Conservation (phyloP, 2,888 invertebrate species). For the Abscondita cerata region DNA sequence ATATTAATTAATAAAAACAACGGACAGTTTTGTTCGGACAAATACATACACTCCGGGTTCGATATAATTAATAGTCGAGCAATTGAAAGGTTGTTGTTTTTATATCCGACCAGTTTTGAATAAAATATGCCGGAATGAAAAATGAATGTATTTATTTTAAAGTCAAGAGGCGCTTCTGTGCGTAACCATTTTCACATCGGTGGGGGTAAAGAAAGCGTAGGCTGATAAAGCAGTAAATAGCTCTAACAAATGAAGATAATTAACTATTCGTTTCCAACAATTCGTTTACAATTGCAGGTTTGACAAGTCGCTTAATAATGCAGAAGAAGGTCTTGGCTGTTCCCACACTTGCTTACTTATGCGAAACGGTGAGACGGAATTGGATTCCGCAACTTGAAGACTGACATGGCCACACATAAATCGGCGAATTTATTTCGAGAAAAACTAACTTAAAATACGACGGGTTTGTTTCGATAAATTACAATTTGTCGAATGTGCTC, state of each 20-base stretch:
- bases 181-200: constrained; percentile 19
- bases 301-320: constrained; percentile 37
- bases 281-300: constrained; percentile 33
- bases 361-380: constrained; percentile 32
- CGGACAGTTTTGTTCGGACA: constrained; percentile 30
- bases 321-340: constrained; percentile 23
- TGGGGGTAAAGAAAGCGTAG: constrained; percentile 18
- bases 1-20: constrained; percentile 54
- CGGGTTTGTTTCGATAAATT: constrained; percentile 54
- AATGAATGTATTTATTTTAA: constrained; percentile 23
- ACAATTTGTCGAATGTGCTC: constrained; percentile 58
- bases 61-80: constrained; percentile 21
- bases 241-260: constrained; percentile 35
- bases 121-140: constrained; percentile 14
- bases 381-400: constrained; percentile 29
- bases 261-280: constrained; percentile 32
- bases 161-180: constrained; percentile 14
- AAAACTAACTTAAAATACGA: constrained; percentile 49
- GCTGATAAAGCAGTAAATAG: constrained; percentile 29
- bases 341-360: constrained; percentile 35
- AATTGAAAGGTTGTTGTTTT: constrained; percentile 18
- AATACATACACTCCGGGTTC: constrained; percentile 15
- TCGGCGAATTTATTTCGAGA: constrained; percentile 54
- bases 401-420: constrained; percentile 56
- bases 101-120: constrained; percentile 8